Evolutionary conservation across 2,797 vertebrate genomes (phyloP).

Genomic region (Triplophysa bombifrons): DNA sequence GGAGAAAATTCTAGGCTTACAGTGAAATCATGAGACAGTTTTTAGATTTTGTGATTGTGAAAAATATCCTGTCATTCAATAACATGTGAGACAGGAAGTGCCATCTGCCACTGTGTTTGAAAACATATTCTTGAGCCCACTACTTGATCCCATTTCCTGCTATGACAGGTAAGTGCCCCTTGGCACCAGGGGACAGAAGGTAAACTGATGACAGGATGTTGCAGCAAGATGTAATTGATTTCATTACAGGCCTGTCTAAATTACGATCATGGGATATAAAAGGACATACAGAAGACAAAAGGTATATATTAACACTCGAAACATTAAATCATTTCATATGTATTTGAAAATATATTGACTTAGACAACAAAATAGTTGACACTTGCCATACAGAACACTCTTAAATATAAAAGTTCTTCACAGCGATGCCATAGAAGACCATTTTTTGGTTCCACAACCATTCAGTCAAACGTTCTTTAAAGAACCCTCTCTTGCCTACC

Average conservation of each 20-base stretch:
- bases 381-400: no score
- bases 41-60: background rate
- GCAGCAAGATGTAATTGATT: background rate
- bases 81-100: slow-evolving; percentile 16
- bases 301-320: no score
- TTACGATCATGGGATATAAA: background rate
- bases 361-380: no score
- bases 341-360: no score
- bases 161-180: background rate
- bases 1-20: slow-evolving; percentile 1
- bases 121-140: background rate
- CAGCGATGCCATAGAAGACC: no score
- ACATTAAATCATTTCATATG: no score
- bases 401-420: no score
- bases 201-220: slow-evolving; percentile 14
- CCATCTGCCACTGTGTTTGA: slow-evolving; percentile 11
- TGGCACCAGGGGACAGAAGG: background rate
- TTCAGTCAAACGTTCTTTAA: no score
- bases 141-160: background rate
- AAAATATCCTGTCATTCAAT: slow-evolving; percentile 30
- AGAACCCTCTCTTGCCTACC: no score
- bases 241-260: background rate
- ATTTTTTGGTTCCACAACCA: no score
- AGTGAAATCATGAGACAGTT: slow-evolving; percentile 1
- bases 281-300: no score